Base-by-base conservation (phyloP, 2,888 invertebrate species). In the Gryllus longicercus region DNA sequence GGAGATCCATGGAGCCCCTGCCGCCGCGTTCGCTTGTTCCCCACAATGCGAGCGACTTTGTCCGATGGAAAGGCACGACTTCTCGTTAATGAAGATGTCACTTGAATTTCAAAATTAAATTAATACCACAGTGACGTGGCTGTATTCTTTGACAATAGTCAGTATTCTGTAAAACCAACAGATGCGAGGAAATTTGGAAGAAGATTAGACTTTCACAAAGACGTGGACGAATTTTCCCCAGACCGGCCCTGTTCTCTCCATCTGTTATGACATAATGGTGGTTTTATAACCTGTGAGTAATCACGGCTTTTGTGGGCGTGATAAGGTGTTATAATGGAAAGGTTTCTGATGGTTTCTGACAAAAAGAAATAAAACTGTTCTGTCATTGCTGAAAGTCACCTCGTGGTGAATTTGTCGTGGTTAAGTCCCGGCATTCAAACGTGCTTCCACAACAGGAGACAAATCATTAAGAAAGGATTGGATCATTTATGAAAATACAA, bases 161-260 rank as follows among this genome's bases (percentile, higher is more conserved):
- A 63, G 16, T 63, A 63, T 63, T 63, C 63, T 63, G 63, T 63
- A 63, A 63, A 63, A 63, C 63, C 63, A 63, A 63, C 63, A 63
- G 63, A 63, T n/a, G 63, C 63, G 63, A 63, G 14, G 63, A 63
- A 63, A 63, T 63, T 63, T 63, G 63, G 14, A 18, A 16, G 63
- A n/a, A 63, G 63, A 63, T 63, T 63, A 63, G 63, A 63, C 63
- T 63, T 63, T n/a, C 63, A 63, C 63, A 63, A 63, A 63, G 63
- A n/a, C 14, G 63, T 63, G n/a, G n/a, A 63, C n/a, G 63, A 63
- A 63, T 63, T 63, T 63, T 63, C 16, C 63, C 63, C 11, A 14
- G 63, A 18, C 63, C 63, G 63, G n/a, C 5, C 63, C 63, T 14
- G 63, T 14, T 63, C 63, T 63, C 63, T 14, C 14, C 63, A 63